Base-by-base conservation (phyloP, 2,888 invertebrate genomes). In the Sisyra nigra region DNA sequence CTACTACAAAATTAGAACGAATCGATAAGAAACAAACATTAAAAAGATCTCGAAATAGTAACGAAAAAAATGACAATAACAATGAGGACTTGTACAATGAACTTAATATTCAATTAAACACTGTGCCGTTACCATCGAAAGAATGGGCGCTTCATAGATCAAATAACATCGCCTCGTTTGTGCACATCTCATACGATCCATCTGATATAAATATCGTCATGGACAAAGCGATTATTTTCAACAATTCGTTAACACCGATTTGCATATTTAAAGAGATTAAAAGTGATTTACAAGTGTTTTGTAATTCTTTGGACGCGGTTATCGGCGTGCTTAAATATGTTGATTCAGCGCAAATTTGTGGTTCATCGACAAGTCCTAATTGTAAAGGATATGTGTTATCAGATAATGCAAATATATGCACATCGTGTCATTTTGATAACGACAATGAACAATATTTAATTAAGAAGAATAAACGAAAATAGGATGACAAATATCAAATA, bases 131-230 rank as follows among this genome's bases (percentile, higher is more conserved):
- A 17, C 38, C 38, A 18, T 38, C 38, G n/a, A 19, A 38, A 17
- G 38, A 38, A 38, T 38, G 38, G 38, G 38, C 38, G 11, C 19
- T 38, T 18, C 38, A 38, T 17, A 38, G 11, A 18, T 18, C n/a
- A 18, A 19, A n/a, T 4, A 17, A 38, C 3, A 38, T 38, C n/a
- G 38, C 18, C 6, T 38, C 38, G 8, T 38, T 38, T 38, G 19
- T 38, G 9, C 38, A 38, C 11, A 11, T 38, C 19, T 38, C 38
- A 18, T 38, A 38, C 8, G 18, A 38, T 38, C 10, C 11, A 3
- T 1, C 19, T 17, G 10, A 6, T 18, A 18, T n/a, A 38, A 38
- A 10, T 10, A 19, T 38, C 18, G 18, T 38, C 11, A 18, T 18
- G 15, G 38, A 38, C 19, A 38, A 38, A 3, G 9, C 19, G 10